Conservation (phyloP, 2,888 invertebrate species). For the Ectemnius lituratus region DNA sequence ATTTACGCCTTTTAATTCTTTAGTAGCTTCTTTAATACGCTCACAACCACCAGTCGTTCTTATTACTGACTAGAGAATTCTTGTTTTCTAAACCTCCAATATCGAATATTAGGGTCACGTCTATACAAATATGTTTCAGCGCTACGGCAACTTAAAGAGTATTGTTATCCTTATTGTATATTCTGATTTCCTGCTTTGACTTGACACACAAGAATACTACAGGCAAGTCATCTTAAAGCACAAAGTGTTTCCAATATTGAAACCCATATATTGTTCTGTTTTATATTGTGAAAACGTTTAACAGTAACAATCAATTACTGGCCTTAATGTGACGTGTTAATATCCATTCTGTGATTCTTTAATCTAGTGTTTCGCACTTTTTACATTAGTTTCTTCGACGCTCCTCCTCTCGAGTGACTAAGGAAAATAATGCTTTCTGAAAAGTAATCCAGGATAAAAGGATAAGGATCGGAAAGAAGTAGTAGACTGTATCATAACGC, state of each 20-base stretch:
- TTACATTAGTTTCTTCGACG: no score
- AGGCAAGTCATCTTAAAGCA: conserved; percentile 10
- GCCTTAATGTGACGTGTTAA: background rate
- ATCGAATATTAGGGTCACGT: background rate
- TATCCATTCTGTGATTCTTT: background rate
- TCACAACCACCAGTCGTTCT: conserved; percentile 5
- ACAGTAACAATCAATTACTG: conserved; percentile 1
- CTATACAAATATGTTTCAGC: background rate
- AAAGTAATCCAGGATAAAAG: conserved; percentile 1
- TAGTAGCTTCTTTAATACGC: conserved; percentile 9
- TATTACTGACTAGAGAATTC: conserved; percentile 3
- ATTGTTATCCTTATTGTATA: no score
- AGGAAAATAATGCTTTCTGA: no score
- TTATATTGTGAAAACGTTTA: no score
- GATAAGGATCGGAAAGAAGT: background rate
- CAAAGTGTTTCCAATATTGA: background rate
- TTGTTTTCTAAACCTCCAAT: background rate
- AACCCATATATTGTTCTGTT: no score
- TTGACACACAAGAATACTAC: background rate
- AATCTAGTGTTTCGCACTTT: no score
- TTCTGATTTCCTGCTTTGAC: background rate
- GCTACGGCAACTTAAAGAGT: no score
- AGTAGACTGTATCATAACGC: no score
- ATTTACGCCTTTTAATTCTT: conserved; percentile 26
- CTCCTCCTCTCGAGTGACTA: no score